Evolutionary conservation across 1,140 invertebrate genomes (phyloP), one percentile per base, ranked within the genome.

Genomic region (Penaeus chinensis): DNA sequence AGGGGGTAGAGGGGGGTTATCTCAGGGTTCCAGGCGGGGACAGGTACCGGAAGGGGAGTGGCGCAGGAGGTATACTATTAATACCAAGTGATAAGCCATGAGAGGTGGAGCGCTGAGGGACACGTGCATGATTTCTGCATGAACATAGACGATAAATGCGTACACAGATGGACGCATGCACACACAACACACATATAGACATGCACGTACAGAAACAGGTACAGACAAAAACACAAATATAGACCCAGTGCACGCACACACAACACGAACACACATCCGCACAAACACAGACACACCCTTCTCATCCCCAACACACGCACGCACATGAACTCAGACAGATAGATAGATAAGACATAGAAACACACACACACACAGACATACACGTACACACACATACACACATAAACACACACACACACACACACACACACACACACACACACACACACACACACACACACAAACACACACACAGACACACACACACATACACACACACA

Each of bases 381-480:
- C 63, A 37, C 13, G 16, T 3, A 83, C 82, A 83, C 82, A 83
- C 65, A 83, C 82, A 83, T 1, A 74, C 82, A 37, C 27, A 74
- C 10, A 24, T 0, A 74, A 5, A 19, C 5, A 19, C n/a, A 27
- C 24, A 74, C 20, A 27, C 5, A 74, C 13, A 74, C 13, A 20
- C 18, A 69, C 65, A 83, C 27, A 71, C 63, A 83, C 66, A 83
- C 63, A 37, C 24, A 54, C 37, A 83, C 82, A 83, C 82, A 83
- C 65, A 83, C 82, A 83, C 65, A 83, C 82, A 83, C 65, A 69
- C 82, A 83, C 82, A 83, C 82, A 83, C 42, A 65, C 78, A 81
- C 78, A 81, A 61, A 80, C 37, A 54, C 37, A 80, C 78, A 54
- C 54, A 54, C 54, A 54, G 5, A 54, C 54, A 54, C 54, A 54